Conservation (phyloP, 2,888 invertebrate species). For the Morpho deidamia region DNA sequence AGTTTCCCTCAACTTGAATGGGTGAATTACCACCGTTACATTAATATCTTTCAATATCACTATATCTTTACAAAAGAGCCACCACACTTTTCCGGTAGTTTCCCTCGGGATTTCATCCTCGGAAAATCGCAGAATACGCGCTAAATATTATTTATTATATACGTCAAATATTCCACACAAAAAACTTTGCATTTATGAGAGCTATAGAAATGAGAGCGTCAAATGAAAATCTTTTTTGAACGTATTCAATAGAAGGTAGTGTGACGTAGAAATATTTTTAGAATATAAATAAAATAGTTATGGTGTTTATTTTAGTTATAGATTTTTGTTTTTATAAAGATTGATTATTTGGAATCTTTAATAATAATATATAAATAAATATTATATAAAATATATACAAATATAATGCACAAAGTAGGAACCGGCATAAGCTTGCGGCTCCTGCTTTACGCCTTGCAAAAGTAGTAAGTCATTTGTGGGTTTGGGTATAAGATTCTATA, state of each 20-base stretch:
- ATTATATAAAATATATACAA: too few species aligned
- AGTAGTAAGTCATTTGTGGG: too few species aligned
- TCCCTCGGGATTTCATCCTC: conserved; percentile 14
- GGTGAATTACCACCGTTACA: background rate
- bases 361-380: too few species aligned
- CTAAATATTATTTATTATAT: conserved; percentile 15
- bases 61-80: conserved; percentile 8
- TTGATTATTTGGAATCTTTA: too few species aligned
- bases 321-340: too few species aligned
- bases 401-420: too few species aligned
- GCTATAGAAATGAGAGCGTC: conserved; percentile 1
- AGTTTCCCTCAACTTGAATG: too few species aligned
- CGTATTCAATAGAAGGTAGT: background rate
- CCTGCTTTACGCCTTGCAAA: too few species aligned
- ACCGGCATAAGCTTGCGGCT: too few species aligned
- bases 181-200: conserved; percentile 20
- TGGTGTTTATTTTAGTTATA: too few species aligned
- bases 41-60: conserved; percentile 7
- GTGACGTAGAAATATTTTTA: background rate
- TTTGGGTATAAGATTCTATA: too few species aligned
- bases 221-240: conserved; percentile 2
- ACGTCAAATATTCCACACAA: conserved; percentile 17
- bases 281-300: too few species aligned
- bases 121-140: conserved; percentile 3
- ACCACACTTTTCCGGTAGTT: conserved; percentile 11